Evolutionary conservation across 2,797 vertebrate genomes (phyloP).

Genomic region (Notolabrus celidotus): DNA sequence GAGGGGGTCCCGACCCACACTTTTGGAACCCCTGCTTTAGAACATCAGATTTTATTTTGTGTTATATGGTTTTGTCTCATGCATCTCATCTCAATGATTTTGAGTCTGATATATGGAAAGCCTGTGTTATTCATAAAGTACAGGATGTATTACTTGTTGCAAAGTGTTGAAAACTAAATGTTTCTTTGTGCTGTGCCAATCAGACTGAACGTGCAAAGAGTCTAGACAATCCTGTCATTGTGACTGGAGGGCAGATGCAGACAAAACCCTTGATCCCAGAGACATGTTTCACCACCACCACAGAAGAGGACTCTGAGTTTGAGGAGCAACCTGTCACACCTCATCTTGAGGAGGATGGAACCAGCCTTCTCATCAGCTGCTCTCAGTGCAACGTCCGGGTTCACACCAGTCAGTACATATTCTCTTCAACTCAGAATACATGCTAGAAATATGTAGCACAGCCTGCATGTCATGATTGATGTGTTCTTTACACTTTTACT

Average conservation of each 20-base stretch:
- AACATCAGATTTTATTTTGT: no score
- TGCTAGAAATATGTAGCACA: not conserved
- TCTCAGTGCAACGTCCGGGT: conserved; percentile 94
- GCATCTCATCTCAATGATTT: no score
- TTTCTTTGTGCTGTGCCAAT: conserved; percentile 22
- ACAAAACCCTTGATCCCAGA: conserved; percentile 96
- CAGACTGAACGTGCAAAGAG: conserved; percentile 88
- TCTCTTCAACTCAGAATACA: not conserved
- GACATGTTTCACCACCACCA: conserved; percentile 93
- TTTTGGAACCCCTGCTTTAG: no score
- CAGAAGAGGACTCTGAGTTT: conserved; percentile 89
- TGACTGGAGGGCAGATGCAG: conserved; percentile 76
- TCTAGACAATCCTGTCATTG: conserved; percentile 71
- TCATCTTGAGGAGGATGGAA: conserved; percentile 92
- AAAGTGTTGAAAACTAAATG: no score
- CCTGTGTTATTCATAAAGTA: no score
- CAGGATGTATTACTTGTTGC: no score
- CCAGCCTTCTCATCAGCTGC: conserved; percentile 93
- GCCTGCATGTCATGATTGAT: not conserved
- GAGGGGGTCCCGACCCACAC: no score
- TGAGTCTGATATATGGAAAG: no score
- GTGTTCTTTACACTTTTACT: no score
- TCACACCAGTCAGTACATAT: conserved; percentile 91
- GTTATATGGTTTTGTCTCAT: no score
- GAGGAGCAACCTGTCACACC: conserved; percentile 87